These are phyloP conservation scores for Epicampocera succincta DNA, from an alignment of 2,888 invertebrate species.

Conservation along the genomic window DNA sequence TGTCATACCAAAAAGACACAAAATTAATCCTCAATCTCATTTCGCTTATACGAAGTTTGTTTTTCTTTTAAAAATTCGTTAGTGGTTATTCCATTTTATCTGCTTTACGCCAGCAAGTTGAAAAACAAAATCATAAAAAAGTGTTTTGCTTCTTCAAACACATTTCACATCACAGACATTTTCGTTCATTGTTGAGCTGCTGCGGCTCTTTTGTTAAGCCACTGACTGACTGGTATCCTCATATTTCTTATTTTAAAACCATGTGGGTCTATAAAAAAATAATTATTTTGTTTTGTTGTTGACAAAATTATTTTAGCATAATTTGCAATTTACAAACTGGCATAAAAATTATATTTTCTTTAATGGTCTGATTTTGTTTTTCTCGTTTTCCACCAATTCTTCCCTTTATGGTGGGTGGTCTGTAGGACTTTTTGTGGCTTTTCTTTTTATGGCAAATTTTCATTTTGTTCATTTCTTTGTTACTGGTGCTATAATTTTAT, in stretches of 20 bases:
- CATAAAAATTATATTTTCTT: neutral
- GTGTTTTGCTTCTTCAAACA: neutral
- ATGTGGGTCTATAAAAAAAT: constrained; percentile 24
- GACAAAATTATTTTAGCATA: constrained; percentile 44
- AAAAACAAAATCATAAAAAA: neutral
- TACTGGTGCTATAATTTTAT: no score
- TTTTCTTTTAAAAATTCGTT: neutral
- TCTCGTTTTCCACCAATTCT: neutral
- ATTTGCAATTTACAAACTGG: constrained; percentile 48
- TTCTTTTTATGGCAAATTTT: no score
- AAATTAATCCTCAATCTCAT: neutral
- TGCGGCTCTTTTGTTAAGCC: neutral
- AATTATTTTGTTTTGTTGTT: constrained; percentile 46
- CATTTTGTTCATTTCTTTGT: no score
- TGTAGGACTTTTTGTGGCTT: no score
- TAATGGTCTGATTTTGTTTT: neutral
- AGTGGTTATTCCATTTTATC: neutral
- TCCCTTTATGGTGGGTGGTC: neutral
- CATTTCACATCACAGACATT: neutral
- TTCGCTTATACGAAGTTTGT: neutral
- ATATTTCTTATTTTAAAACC: constrained; percentile 2
- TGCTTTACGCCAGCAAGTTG: constrained; percentile 1
- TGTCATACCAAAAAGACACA: no score
- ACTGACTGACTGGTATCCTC: neutral
- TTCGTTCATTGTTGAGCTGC: neutral